These are phyloP conservation scores for Camelus dromedarius DNA, from an alignment of 2,113 vertebrate genomes.

Conservation along the genomic window DNA sequence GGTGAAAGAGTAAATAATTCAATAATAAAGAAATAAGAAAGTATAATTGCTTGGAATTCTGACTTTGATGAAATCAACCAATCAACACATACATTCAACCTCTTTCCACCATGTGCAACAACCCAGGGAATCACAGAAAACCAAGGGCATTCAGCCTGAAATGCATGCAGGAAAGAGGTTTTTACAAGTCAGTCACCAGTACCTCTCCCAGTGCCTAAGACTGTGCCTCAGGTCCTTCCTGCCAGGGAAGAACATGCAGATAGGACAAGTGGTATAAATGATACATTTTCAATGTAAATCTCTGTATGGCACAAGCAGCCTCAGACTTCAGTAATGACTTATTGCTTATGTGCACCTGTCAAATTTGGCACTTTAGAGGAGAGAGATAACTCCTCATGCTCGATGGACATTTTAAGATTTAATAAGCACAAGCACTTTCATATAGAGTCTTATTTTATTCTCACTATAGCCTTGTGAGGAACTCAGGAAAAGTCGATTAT, in stretches of 20 bases:
- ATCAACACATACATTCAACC: not conserved
- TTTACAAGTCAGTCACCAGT: not conserved
- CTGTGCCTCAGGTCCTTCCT: not conserved
- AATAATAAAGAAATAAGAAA: not conserved
- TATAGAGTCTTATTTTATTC: constrained; percentile 1
- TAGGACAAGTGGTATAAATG: not conserved
- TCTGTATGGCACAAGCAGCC: not conserved
- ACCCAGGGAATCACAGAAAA: not conserved
- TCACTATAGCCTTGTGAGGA: not conserved
- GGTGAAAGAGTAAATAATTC: constrained; percentile 2
- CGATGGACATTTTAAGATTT: not conserved
- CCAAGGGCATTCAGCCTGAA: not conserved
- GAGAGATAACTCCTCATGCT: not conserved
- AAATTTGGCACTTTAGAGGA: not conserved
- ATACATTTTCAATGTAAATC: not conserved
- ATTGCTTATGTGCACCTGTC: not conserved
- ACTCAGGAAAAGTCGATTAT: not conserved
- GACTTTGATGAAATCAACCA: not conserved
- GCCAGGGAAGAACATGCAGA: not conserved
- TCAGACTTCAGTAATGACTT: not conserved
- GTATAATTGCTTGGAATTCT: not conserved
- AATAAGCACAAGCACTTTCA: not conserved
- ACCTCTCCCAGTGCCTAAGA: not conserved
- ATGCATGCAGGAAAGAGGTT: not conserved
- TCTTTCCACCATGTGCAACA: not conserved